Base-by-base conservation (phyloP, 2,888 invertebrate species). In the Pycnomerus fuliginosus region DNA sequence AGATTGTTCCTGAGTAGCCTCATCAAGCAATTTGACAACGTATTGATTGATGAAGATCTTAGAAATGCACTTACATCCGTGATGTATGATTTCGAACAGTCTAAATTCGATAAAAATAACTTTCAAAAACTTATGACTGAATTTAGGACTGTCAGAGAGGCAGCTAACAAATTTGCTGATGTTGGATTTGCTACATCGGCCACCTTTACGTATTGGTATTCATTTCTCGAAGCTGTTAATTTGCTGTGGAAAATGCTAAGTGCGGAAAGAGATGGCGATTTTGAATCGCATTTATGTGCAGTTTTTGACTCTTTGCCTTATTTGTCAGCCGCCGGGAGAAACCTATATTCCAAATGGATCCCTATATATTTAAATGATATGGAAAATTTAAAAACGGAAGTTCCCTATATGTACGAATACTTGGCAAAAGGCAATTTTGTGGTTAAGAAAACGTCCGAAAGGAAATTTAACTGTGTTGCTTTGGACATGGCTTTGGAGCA, bases 401-500 rank as follows among this genome's bases (percentile, higher is more conserved):
- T 31, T 31, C 50, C 50, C 7, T 7, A 43, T 11, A 47, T 50
- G 43, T 43, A 50, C 35, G 7, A 32, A 5, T 53, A 29, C 31
- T 31, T 53, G 11, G 33, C 3, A 11, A 30, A 35, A 10, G 48
- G 53, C 1, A 51, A 53, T 44, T 50, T 53, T 44, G 51, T 48
- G 30, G 53, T 53, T 2, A 47, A 42, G 15, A 49, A 43, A 34
- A 52, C 47, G 8, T 27, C 24, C 29, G 24, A 40, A 20, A 45
- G 33, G 16, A 20, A 29, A 17, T 57, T 57, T 41, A 54, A 52
- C 27, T 52, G 50, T 20, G 52, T 54, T 3, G 52, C 50, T n/a
- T 55, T 48, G 5, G 55, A 52, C 44, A 50, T 51, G 48, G 49
- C 50, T 11, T 24, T 55, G 8, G 55, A 56, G 31, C 55, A 53